A percentile compares a stretch with the other conserved stretches of the same genome.
Conservation (phyloP, 1,140 invertebrate genomes). For the Zaprionus davidi region DNA sequence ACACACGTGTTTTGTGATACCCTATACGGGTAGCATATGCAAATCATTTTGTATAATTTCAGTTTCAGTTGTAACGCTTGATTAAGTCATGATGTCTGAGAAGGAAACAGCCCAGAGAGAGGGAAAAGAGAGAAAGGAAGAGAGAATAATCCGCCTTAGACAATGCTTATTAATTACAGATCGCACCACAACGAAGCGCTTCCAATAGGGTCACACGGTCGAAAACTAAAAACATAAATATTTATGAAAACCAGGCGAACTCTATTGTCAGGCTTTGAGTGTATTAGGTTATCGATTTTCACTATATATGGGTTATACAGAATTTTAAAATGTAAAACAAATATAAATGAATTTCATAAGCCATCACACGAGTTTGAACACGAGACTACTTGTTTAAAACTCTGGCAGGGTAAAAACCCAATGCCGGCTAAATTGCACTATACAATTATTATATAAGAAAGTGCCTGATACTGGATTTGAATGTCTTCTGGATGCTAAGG, state of each 20-base stretch:
- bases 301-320: too few relatives aligned
- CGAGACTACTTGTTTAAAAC: too few relatives aligned
- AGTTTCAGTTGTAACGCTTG: constrained; percentile 16
- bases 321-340: too few relatives aligned
- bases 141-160: constrained; percentile 1
- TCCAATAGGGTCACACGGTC: constrained; percentile 20
- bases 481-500: too few relatives aligned
- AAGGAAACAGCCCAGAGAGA: constrained; percentile 27
- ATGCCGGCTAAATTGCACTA: too few relatives aligned
- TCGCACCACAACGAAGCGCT: background rate
- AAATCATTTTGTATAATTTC: constrained; percentile 32
- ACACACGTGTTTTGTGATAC: constrained; percentile 33
- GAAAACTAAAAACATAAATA: background rate
- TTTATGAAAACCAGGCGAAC: background rate
- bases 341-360: too few relatives aligned
- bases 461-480: too few relatives aligned
- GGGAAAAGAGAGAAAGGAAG: background rate
- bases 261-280: too few relatives aligned
- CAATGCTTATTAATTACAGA: constrained; percentile 50
- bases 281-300: too few relatives aligned
- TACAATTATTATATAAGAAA: too few relatives aligned
- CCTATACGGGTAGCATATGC: constrained; percentile 31
- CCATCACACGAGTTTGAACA: accelerated
- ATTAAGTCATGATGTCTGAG: constrained; percentile 42
- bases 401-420: too few relatives aligned